A percentile compares a stretch with the other conserved stretches of the same genome.
phyloP scores from a whole-genome alignment of 1,140 invertebrate genomes.

The Meloidogyne hapla region DNA sequence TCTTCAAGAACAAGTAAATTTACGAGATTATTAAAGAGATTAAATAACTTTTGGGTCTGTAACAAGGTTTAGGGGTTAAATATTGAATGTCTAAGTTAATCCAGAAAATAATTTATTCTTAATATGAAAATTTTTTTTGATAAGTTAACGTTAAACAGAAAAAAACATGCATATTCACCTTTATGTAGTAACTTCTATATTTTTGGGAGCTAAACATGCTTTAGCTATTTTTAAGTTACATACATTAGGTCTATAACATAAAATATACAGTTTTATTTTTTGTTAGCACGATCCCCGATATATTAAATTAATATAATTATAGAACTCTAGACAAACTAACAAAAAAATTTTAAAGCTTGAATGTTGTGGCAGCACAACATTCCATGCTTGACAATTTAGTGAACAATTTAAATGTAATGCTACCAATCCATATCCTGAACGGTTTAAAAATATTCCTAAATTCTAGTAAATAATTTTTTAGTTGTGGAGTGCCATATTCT shows the following conservation, averaged over 20 bases:
- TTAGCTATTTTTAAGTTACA: not conserved
- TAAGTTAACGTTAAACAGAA: not conserved
- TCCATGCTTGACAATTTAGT: conserved; percentile 61
- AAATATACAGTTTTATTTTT: not conserved
- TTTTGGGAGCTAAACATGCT: not conserved
- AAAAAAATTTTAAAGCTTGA: conserved; percentile 53
- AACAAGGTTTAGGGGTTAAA: no score
- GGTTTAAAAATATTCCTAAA: conserved; percentile 12
- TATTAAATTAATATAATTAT: no score
- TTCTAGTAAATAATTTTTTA: not conserved
- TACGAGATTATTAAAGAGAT: not conserved
- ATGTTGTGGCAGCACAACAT: conserved; percentile 62
- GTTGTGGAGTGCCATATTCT: conserved; percentile 61
- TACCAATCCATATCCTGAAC: conserved; percentile 62
- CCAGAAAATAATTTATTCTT: no score
- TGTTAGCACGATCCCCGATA: no score
- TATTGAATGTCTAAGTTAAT: not conserved
- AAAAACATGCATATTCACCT: not conserved
- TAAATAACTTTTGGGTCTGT: not conserved
- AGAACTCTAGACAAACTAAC: not conserved
- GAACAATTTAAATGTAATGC: conserved; percentile 61
- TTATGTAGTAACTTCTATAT: not conserved
- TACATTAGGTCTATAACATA: not conserved
- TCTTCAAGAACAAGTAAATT: conserved; percentile 56
- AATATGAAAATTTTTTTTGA: no score